Evolutionary conservation across 2,797 vertebrate species (phyloP).

Genomic region (Aeoliscus strigatus): DNA sequence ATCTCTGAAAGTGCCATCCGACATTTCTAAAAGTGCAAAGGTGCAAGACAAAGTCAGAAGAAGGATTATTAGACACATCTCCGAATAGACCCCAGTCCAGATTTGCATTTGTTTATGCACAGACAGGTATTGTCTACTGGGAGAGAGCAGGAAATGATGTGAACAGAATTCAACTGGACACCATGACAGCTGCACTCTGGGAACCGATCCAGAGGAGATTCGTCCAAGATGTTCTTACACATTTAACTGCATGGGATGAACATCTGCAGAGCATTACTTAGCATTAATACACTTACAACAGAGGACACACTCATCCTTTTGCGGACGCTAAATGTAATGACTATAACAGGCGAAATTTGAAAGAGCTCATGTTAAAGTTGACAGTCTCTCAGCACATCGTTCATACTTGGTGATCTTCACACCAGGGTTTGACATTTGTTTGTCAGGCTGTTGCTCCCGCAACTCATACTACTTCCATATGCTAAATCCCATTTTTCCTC

Average conservation of each 20-base stretch:
- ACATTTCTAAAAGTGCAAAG: conserved; percentile 66
- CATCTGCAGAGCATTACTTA: conserved; percentile 70
- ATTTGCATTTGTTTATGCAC: conserved; percentile 69
- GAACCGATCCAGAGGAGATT: conserved; percentile 65
- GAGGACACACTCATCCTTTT: conserved; percentile 53
- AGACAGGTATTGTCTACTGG: conserved; percentile 69
- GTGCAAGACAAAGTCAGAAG: conserved; percentile 21
- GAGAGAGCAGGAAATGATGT: conserved; percentile 52
- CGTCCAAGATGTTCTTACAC: conserved; percentile 64
- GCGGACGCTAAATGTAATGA: conserved; percentile 57
- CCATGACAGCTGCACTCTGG: conserved; percentile 69
- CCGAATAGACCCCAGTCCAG: conserved; percentile 33
- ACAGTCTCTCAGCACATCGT: conserved; percentile 45
- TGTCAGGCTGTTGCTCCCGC: conserved; percentile 32
- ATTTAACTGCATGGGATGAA: conserved; percentile 57
- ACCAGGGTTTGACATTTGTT: conserved; percentile 52
- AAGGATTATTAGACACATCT: conserved; percentile 40
- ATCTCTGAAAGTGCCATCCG: too few relatives aligned
- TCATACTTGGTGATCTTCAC: conserved; percentile 60
- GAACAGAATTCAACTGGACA: conserved; percentile 69
- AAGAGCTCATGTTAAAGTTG: conserved; percentile 43
- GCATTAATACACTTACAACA: conserved; percentile 70
- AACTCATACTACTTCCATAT: conserved; percentile 38
- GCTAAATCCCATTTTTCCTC: conserved; percentile 11
- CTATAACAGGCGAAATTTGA: conserved; percentile 45